Conservation (phyloP, 1,140 invertebrate genomes). For the Physella acuta region DNA sequence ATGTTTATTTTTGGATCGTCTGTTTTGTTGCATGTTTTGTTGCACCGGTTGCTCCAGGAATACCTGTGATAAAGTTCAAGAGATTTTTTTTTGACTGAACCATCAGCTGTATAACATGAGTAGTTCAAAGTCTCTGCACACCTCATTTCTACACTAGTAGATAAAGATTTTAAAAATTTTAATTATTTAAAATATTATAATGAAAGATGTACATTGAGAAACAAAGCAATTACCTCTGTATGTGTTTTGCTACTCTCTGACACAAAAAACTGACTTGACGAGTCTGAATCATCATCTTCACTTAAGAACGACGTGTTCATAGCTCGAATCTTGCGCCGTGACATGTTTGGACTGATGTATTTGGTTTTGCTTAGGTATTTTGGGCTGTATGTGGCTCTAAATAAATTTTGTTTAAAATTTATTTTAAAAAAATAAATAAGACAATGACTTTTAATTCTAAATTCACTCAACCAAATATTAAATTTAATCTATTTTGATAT, state of each 20-base stretch:
- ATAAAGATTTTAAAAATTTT: neutral
- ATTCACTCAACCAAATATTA: neutral
- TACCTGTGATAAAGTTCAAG: neutral
- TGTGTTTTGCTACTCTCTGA: neutral
- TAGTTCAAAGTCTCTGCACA: neutral
- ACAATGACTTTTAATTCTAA: slow-evolving; percentile 6
- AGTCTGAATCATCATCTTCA: slow-evolving; percentile 17
- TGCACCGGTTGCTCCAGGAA: neutral
- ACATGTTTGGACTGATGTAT: slow-evolving; percentile 42
- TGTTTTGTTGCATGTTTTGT: neutral
- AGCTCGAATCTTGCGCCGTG: slow-evolving; percentile 28
- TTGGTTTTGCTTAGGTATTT: slow-evolving; percentile 23
- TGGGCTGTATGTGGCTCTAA: slow-evolving; percentile 35
- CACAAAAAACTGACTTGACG: neutral
- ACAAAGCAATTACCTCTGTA: neutral
- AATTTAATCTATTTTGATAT: neutral
- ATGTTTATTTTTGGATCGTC: neutral
- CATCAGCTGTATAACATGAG: neutral
- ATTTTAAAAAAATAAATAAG: slow-evolving; percentile 16
- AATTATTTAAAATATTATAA: neutral
- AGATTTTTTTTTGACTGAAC: neutral
- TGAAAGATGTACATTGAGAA: neutral
- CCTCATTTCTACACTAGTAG: neutral
- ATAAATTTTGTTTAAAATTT: neutral
- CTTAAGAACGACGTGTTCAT: slow-evolving; percentile 1